These are phyloP conservation scores for Albula goreensis DNA, from an alignment of 2,113 vertebrate species.

Conservation along the genomic window DNA sequence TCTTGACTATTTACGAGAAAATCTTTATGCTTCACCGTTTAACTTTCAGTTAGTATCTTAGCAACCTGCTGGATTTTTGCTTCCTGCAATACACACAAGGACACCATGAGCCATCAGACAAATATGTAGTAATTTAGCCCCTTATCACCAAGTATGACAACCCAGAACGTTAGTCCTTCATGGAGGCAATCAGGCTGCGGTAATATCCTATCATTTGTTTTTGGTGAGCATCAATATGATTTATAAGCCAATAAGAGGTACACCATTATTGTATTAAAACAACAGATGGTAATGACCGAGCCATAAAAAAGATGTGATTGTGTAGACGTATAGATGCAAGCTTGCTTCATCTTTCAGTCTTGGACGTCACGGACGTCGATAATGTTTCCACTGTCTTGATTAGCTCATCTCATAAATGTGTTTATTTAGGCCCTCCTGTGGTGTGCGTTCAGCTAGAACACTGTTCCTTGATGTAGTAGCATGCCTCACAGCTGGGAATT, in stretches of 20 bases:
- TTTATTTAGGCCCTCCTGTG: neutral
- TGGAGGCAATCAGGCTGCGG: neutral
- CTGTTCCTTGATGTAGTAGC: neutral
- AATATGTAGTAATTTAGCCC: too few species aligned
- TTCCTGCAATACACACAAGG: too few species aligned
- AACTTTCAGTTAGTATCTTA: too few species aligned
- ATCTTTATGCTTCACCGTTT: too few species aligned
- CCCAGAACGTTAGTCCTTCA: neutral
- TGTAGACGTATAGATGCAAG: neutral
- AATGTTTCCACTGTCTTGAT: neutral
- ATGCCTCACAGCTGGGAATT: too few species aligned
- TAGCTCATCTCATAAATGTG: neutral
- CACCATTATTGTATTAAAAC: neutral
- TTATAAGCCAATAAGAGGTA: neutral
- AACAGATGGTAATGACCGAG: neutral
- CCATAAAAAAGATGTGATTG: conserved; percentile 7
- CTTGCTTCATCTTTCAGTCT: neutral
- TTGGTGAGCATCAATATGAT: neutral
- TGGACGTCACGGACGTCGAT: neutral
- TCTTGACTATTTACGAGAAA: too few species aligned
- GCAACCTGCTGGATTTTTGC: too few species aligned
- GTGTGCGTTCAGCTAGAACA: neutral
- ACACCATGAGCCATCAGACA: too few species aligned
- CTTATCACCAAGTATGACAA: neutral
- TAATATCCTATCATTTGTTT: neutral